A percentile compares a stretch with the other conserved stretches of the same genome.
Evolutionary conservation across 2,888 invertebrate genomes (phyloP).

Genomic region (Uloborus plumipes): DNA sequence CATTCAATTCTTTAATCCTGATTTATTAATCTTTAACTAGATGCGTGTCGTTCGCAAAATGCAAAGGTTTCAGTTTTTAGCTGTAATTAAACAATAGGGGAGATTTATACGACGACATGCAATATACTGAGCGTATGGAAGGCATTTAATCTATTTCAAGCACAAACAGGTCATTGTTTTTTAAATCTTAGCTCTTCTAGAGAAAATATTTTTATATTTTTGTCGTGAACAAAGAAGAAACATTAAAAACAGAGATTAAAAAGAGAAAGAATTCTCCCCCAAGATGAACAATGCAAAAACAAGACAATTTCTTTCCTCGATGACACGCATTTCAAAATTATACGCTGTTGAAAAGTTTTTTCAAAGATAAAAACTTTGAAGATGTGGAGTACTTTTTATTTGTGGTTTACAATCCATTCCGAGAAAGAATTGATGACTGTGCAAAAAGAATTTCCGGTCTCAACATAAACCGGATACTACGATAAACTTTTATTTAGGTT

Average conservation of each 20-base stretch:
- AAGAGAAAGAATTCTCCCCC: background rate
- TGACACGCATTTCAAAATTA: constrained; percentile 49
- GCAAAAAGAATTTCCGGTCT: constrained; percentile 44
- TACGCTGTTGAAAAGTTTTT: constrained; percentile 27
- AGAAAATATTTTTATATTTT: constrained; percentile 4
- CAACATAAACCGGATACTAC: constrained; percentile 37
- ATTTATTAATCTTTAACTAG: no score
- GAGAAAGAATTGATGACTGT: constrained; percentile 34
- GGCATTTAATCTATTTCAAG: no score
- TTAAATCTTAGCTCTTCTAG: constrained; percentile 17
- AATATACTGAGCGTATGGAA: no score
- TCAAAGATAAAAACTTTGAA: constrained; percentile 40
- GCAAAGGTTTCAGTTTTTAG: no score
- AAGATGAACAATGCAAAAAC: constrained; percentile 20
- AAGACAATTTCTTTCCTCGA: constrained; percentile 16
- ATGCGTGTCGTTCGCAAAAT: no score
- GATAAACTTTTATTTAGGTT: constrained; percentile 44
- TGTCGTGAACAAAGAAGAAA: constrained; percentile 1
- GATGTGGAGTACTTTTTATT: constrained; percentile 17
- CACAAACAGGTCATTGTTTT: constrained; percentile 1
- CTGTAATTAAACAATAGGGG: no score
- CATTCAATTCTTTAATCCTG: no score
- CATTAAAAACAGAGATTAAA: constrained; percentile 10
- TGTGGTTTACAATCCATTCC: constrained; percentile 27
- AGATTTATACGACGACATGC: no score